These are phyloP conservation scores for Calyptomena viridis DNA, from an alignment of 2,113 vertebrate genomes.

Conservation along the genomic window DNA sequence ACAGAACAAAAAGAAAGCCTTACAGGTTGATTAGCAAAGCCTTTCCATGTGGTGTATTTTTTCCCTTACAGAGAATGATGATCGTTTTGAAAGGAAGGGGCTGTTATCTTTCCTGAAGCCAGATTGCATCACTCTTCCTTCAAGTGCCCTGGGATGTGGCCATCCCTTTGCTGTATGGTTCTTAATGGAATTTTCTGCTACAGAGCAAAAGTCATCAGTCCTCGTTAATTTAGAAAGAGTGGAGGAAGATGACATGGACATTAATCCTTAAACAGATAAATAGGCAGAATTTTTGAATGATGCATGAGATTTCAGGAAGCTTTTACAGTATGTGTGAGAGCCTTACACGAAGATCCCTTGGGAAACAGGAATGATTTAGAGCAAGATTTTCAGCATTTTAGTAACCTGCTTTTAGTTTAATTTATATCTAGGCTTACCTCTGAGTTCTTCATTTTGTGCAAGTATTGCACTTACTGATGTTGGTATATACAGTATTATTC, in stretches of 20 bases:
- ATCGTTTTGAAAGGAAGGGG: not conserved
- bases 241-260: not conserved
- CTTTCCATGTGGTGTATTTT: not conserved
- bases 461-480: not conserved
- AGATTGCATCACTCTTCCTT: not conserved
- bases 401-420: not conserved
- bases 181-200: conserved; percentile 10
- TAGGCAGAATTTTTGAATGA: conserved; percentile 9
- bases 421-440: not conserved
- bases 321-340: not conserved
- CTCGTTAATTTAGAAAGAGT: not conserved
- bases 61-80: not conserved
- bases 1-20: not conserved
- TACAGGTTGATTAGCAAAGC: not conserved
- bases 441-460: not conserved
- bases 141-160: not conserved
- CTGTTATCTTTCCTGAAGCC: not conserved
- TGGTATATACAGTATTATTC: not conserved
- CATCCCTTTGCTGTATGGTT: not conserved
- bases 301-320: not conserved
- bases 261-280: conserved; percentile 42
- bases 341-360: not conserved
- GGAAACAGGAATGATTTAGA: not conserved
- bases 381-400: not conserved
- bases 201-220: not conserved